These are phyloP conservation scores for Entosphenus tridentatus DNA, from an alignment of 2,113 vertebrate species.

Conservation along the genomic window DNA sequence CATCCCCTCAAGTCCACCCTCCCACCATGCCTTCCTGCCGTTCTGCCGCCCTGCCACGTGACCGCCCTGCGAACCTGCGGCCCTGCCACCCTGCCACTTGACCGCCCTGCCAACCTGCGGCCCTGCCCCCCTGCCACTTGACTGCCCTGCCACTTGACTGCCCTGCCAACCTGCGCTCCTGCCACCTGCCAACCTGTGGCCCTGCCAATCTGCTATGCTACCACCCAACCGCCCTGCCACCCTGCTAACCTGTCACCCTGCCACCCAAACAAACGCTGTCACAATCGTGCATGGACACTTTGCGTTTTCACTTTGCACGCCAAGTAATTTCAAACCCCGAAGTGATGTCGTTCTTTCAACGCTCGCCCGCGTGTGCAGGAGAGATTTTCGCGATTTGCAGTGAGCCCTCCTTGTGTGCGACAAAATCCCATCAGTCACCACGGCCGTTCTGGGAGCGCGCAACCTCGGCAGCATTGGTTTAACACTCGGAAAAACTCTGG, in stretches of 20 bases:
- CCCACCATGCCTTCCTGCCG: neutral
- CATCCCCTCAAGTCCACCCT: no score
- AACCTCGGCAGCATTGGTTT: no score
- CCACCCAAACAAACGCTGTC: neutral
- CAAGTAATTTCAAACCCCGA: no score
- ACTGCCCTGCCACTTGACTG: neutral
- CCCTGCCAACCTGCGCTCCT: neutral
- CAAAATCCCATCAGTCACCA: no score
- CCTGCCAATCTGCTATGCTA: neutral
- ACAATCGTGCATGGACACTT: no score
- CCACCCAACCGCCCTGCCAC: neutral
- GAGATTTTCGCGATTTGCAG: no score
- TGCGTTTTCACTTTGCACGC: no score
- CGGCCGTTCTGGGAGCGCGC: no score
- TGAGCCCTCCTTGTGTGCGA: no score
- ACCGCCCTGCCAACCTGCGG: neutral
- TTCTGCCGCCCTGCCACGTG: neutral
- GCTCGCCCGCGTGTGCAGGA: no score
- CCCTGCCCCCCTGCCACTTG: neutral
- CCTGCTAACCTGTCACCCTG: neutral
- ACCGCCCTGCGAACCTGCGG: neutral
- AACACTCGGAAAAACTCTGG: no score
- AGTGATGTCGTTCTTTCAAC: no score
- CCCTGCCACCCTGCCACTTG: neutral
- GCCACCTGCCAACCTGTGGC: neutral